Conservation (phyloP, 1,140 invertebrate genomes). For the Drosophila setifemur region DNA sequence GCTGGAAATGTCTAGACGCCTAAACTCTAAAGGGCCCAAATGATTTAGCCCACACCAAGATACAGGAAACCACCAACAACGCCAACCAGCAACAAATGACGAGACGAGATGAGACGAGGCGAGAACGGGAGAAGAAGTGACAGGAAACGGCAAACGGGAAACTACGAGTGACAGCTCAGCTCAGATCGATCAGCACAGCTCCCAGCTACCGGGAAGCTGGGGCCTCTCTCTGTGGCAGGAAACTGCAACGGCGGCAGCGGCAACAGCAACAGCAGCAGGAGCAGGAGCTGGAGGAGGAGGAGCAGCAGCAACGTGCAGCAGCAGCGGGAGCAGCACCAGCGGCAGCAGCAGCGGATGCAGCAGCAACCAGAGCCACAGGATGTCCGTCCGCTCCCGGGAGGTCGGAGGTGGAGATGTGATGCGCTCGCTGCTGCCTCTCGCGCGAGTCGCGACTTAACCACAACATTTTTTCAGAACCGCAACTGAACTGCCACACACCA, state of each 20-base stretch:
- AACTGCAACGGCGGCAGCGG: conserved; percentile 28
- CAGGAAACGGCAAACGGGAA: conserved; percentile 27
- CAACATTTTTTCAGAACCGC: conserved; percentile 55
- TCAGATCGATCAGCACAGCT: conserved; percentile 11
- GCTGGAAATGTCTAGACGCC: conserved; percentile 37
- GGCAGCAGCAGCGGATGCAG: conserved; percentile 23
- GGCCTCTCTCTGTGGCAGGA: conserved; percentile 9
- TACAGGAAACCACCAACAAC: conserved; percentile 51
- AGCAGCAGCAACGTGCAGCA: conserved; percentile 11
- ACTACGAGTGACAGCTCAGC: conserved; percentile 18
- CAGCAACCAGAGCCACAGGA: conserved; percentile 47
- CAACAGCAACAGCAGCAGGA: conserved; percentile 30
- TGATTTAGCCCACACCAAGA: conserved; percentile 35
- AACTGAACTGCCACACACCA: conserved; percentile 70
- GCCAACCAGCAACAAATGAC: conserved; percentile 45
- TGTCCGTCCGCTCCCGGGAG: conserved; percentile 56
- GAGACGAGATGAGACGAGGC: conserved; percentile 36
- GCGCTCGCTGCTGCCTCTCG: conserved; percentile 42
- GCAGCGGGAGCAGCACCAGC: conserved; percentile 24
- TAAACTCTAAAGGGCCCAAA: conserved; percentile 33
- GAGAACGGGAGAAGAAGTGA: conserved; percentile 28
- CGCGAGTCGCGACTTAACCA: conserved; percentile 49
- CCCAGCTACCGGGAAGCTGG: conserved; percentile 12
- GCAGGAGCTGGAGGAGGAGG: neutral
- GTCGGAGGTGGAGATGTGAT: conserved; percentile 38